Evolutionary conservation across 2,888 invertebrate genomes (phyloP).

Genomic region (Drosophila formosana): DNA sequence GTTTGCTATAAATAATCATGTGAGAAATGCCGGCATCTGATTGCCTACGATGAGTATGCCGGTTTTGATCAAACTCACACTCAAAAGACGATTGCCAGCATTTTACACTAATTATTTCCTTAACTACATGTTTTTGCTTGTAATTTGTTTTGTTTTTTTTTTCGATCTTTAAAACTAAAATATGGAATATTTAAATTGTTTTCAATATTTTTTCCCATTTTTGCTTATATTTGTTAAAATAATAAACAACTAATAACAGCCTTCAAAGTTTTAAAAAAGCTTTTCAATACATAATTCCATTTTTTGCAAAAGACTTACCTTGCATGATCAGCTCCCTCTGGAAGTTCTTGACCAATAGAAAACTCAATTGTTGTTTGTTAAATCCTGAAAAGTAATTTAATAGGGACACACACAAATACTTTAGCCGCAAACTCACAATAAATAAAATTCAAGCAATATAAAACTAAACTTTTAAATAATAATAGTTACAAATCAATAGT

Average conservation of each 20-base stretch:
- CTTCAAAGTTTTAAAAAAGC: not conserved
- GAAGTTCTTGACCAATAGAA: not conserved
- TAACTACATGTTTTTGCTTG: not conserved
- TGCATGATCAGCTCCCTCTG: not conserved
- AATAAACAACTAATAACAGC: too few species aligned
- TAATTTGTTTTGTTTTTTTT: not conserved
- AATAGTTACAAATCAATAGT: constrained; percentile 7
- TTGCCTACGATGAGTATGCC: not conserved
- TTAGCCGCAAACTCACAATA: constrained; percentile 18
- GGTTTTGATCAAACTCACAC: not conserved
- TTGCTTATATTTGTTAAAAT: too few species aligned
- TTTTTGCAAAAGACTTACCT: not conserved
- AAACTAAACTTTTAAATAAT: constrained; percentile 10
- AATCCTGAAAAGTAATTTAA: constrained; percentile 28
- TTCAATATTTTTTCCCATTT: not conserved
- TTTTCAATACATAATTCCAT: too few species aligned
- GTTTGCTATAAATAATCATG: constrained; percentile 23
- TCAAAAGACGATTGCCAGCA: not conserved
- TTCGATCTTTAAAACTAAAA: not conserved
- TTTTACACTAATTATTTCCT: not conserved
- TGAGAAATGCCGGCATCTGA: constrained; percentile 11
- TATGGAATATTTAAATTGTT: not conserved
- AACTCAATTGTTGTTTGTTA: not conserved
- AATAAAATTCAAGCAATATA: constrained; percentile 16
- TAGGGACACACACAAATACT: constrained; percentile 12